Conservation (phyloP, 2,113 vertebrate genomes). For the Herpetotheres cachinnans region DNA sequence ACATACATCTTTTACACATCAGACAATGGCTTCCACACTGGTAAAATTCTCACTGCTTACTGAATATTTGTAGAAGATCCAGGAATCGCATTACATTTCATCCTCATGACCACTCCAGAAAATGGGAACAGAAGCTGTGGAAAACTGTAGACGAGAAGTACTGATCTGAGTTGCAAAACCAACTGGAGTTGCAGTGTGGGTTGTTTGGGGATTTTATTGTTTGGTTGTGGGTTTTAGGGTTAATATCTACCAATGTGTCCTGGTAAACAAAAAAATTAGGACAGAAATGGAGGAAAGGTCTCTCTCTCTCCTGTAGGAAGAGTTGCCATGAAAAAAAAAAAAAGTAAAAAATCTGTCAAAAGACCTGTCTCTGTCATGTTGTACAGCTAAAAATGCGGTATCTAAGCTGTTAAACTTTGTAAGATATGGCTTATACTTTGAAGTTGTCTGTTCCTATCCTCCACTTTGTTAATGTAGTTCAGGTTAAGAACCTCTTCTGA, state of each 20-base stretch:
- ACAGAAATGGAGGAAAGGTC: not conserved
- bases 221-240: not conserved
- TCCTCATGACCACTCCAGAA: not conserved
- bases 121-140: not conserved
- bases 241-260: not conserved
- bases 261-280: not conserved
- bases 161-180: not conserved
- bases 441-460: not conserved
- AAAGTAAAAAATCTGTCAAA: not conserved
- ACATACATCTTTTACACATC: conserved; percentile 96
- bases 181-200: not conserved
- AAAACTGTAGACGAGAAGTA: not conserved
- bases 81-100: not conserved
- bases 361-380: not conserved
- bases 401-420: not conserved
- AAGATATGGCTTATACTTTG: not conserved
- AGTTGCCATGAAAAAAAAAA: not conserved
- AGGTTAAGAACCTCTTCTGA: not conserved
- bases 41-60: conserved; percentile 63
- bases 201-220: not conserved
- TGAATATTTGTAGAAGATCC: not conserved
- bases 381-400: not conserved
- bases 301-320: not conserved
- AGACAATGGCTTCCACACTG: conserved; percentile 96
- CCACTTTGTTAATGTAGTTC: not conserved